These are phyloP conservation scores for Vombatus ursinus DNA, from an alignment of 2,113 vertebrate species.

Conservation along the genomic window DNA sequence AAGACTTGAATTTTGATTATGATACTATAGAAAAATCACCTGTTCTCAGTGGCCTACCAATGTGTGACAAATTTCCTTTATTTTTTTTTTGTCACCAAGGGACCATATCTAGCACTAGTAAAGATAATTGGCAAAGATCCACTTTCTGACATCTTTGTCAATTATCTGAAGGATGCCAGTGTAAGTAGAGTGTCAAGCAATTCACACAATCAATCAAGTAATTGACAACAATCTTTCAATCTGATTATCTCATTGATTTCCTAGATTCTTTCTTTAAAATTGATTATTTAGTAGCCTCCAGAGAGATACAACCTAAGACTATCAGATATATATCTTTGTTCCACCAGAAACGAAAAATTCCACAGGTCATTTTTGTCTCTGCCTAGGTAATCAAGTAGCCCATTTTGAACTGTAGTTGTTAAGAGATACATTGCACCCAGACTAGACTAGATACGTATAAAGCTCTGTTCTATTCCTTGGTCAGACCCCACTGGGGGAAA, in stretches of 20 bases:
- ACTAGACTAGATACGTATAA: too few species aligned
- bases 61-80: background rate
- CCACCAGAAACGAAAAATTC: background rate
- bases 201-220: background rate
- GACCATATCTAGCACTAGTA: background rate
- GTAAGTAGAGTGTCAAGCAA: background rate
- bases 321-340: background rate
- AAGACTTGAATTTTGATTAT: background rate
- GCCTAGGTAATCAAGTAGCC: background rate
- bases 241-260: background rate
- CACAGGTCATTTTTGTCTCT: background rate
- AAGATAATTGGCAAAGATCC: background rate
- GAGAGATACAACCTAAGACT: background rate
- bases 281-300: background rate
- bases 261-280: background rate
- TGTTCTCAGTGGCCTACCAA: background rate
- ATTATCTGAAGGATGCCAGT: background rate
- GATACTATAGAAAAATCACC: background rate
- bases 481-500: too few species aligned
- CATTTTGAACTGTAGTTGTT: too few species aligned
- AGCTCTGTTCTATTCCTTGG: too few species aligned
- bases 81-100: background rate
- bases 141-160: background rate
- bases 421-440: too few species aligned
- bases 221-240: background rate